Base-by-base conservation (phyloP, 2,797 vertebrate genomes). In the Sphenodon punctatus region DNA sequence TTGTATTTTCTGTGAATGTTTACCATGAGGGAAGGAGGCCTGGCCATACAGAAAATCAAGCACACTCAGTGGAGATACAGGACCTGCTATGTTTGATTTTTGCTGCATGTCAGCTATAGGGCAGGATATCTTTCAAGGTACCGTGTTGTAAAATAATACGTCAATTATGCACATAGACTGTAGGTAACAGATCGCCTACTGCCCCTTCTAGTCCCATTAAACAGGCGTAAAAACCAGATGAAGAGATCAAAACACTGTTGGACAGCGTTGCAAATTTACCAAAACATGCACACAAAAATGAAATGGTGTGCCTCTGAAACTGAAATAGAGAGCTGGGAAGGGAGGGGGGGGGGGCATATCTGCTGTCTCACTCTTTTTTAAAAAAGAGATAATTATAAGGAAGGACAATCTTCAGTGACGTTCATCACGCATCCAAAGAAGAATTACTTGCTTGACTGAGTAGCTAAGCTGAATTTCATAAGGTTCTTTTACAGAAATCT, bases 361-460 rank as follows among this genome's bases (percentile, higher is more conserved):
- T 77, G 19, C 83, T 75, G 4, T 1, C 2, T 65, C 8, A 83
- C 10, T 30, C 19, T n/a, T n/a, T n/a, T 69, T 2, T 0, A 63
- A 5, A 30, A 80, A 80, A 20, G 1, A 43, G 16, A 36, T 43
- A 25, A 43, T 32, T 4, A 0, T 3, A 22, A 86, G 49, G 10
- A 75, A n/a, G n/a, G 10, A 72, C 83, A 75, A 65, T 5, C 19
- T 49, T 85, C 81, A 79, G 20, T 12, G 55, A 10, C 9, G 75
- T 85, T 75, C 36, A 34, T 34, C 36, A 36, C n/a, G n/a, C n/a
- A n/a, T n/a, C n/a, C n/a, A n/a, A n/a, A n/a, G n/a, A n/a, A n/a
- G n/a, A n/a, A n/a, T n/a, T n/a, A n/a, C n/a, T n/a, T n/a, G n/a
- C n/a, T n/a, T 5, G 10, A 3, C 55, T 12, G 16, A 61, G 30